Percentiles rank a stretch among this genome's conserved stretches.
These are phyloP conservation scores for Eonycteris spelaea DNA, from an alignment of 2,113 vertebrate species.

Conservation along the genomic window DNA sequence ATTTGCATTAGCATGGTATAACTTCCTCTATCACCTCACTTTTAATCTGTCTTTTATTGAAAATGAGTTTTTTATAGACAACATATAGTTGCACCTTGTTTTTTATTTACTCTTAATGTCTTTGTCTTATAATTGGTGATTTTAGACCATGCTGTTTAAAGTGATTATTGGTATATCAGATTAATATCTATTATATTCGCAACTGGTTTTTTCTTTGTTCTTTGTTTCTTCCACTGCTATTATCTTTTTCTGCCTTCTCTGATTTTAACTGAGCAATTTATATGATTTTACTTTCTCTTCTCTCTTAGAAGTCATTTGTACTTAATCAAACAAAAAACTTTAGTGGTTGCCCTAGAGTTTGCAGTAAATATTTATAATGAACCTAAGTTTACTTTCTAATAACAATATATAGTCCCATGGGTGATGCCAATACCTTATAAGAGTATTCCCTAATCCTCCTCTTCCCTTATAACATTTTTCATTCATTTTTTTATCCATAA, in stretches of 20 bases:
- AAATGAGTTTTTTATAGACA: not conserved
- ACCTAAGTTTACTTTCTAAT: not conserved
- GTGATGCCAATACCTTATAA: not conserved
- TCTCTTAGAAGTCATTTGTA: not conserved
- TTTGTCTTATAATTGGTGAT: not conserved
- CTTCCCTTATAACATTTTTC: not conserved
- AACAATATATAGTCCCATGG: not conserved
- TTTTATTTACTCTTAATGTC: not conserved
- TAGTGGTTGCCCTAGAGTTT: not conserved
- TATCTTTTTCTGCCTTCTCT: not conserved
- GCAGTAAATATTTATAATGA: not conserved
- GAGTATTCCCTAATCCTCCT: not conserved
- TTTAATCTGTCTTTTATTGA: not conserved
- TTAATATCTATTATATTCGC: not conserved
- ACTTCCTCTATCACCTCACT: not conserved
- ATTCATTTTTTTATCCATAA: not conserved
- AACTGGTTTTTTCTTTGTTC: not conserved
- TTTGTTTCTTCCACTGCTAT: not conserved
- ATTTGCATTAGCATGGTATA: not conserved
- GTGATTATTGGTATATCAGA: not conserved
- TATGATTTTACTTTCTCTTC: not conserved
- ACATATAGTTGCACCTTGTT: not conserved
- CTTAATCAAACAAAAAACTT: not conserved
- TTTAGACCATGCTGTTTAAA: not conserved
- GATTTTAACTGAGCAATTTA: not conserved